Base-by-base conservation (phyloP, 2,888 invertebrate genomes). In the Lamellibrachia columna region DNA sequence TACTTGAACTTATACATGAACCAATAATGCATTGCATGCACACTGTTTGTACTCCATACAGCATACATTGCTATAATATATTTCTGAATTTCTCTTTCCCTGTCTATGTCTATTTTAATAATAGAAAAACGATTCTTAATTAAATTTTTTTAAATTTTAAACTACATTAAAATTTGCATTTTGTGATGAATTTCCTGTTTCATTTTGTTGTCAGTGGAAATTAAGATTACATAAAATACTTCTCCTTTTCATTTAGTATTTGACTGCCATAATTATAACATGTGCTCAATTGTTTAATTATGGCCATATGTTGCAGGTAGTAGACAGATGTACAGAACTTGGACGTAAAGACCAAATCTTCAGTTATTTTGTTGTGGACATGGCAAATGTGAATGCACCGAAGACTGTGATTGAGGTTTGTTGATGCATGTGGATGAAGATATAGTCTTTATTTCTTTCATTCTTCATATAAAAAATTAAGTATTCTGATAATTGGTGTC, bases 301-400 rank as follows among this genome's bases (percentile, higher is more conserved):
- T 40, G 40, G 40, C 75, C n/a, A 22, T 6, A 75, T 15, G 15
- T 75, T 75, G 75, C 22, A 75, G 75, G 75, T 75, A 22, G 75
- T 75, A 22, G 75, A 75, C 22, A 75, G n/a, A 75, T 75, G 75
- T 22, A 75, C 22, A 75, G 75, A 75, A 22, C 75, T 75, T 11
- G 75, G 75, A 75, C 75, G 22, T 15, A 75, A 75, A n/a, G 75
- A 75, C 15, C 75, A 75, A 75, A 15, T 75, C 75, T 75, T 75
- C 75, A 75, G 75, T 75, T 75, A 75, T 75, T 75, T 75, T 75
- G 75, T 75, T 75, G 75, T n/a, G 75, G 75, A 75, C 75, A 75
- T 75, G 75, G 75, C 75, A 15, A n/a, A 22, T 75, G 2, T 22
- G 4, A 75, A 22, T 75, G 75, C 75, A 11, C 15, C 75, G 6